phyloP scores from a whole-genome alignment of 2,888 invertebrate species.

The Catocala fraxini region DNA sequence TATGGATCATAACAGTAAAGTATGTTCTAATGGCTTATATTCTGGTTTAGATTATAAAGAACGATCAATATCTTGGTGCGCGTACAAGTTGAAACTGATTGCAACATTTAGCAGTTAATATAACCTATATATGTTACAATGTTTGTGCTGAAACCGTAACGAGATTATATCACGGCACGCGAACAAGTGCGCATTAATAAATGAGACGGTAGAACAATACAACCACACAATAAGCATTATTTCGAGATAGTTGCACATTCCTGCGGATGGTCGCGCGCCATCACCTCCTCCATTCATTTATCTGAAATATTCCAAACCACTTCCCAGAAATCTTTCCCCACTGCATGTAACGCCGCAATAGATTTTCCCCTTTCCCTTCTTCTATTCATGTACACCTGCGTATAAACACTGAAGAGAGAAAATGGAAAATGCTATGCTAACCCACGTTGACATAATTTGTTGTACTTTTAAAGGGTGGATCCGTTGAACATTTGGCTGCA shows the following conservation, averaged over 20 bases:
- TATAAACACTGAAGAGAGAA: constrained; percentile 16
- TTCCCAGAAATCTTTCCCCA: constrained; percentile 40
- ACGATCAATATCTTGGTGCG: too few relatives aligned
- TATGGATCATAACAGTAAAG: too few relatives aligned
- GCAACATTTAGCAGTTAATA: background rate
- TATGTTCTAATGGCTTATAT: too few relatives aligned
- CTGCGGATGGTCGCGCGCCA: constrained; percentile 22
- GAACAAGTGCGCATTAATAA: constrained; percentile 21
- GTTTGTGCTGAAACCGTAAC: background rate
- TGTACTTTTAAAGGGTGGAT: too few relatives aligned
- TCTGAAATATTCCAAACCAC: constrained; percentile 43
- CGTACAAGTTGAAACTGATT: too few relatives aligned
- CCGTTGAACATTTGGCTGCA: too few relatives aligned
- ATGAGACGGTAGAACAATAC: constrained; percentile 23
- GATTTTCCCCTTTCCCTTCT: constrained; percentile 23
- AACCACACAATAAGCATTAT: constrained; percentile 31
- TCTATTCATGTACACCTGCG: constrained; percentile 18
- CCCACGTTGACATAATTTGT: constrained; percentile 1
- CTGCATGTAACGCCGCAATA: constrained; percentile 24
- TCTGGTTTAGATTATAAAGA: too few relatives aligned
- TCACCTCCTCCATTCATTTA: constrained; percentile 47
- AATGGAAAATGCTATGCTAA: constrained; percentile 17
- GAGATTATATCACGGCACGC: constrained; percentile 2
- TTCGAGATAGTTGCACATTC: constrained; percentile 27
- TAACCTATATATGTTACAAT: background rate